Percentiles rank a stretch among this genome's conserved stretches.
Conservation (phyloP, 2,113 vertebrate species). For the Podarcis muralis region DNA sequence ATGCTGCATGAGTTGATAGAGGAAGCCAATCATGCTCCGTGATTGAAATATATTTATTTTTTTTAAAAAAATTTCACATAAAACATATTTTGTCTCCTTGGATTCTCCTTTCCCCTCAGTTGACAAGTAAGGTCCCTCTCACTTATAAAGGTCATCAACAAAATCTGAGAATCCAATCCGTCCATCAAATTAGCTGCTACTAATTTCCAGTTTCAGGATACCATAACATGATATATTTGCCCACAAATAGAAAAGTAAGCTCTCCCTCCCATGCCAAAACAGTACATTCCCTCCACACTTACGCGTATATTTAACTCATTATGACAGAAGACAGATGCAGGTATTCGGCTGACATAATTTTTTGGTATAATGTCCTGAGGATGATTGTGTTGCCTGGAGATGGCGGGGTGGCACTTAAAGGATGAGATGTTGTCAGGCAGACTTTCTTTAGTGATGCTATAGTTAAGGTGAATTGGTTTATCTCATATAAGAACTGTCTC, state of each 20-base stretch:
- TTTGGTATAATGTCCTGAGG: conserved; percentile 28
- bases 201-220: no score
- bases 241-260: neutral
- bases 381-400: neutral
- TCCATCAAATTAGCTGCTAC: no score
- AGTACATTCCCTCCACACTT: neutral
- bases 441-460: neutral
- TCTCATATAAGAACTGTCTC: conserved; percentile 46
- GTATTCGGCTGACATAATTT: neutral
- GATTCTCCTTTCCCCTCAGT: no score
- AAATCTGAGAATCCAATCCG: no score
- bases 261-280: neutral
- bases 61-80: no score
- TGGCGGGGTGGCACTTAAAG: neutral
- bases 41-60: no score
- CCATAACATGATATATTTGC: neutral
- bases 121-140: no score
- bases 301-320: neutral
- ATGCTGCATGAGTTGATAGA: no score
- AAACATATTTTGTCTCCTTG: no score
- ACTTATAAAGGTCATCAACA: no score
- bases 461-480: conserved; percentile 37
- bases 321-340: neutral
- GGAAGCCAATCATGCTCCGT: no score
- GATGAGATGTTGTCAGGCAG: conserved; percentile 2